phyloP scores from a whole-genome alignment of 2,113 vertebrate species.

The Dasypus novemcinctus region DNA sequence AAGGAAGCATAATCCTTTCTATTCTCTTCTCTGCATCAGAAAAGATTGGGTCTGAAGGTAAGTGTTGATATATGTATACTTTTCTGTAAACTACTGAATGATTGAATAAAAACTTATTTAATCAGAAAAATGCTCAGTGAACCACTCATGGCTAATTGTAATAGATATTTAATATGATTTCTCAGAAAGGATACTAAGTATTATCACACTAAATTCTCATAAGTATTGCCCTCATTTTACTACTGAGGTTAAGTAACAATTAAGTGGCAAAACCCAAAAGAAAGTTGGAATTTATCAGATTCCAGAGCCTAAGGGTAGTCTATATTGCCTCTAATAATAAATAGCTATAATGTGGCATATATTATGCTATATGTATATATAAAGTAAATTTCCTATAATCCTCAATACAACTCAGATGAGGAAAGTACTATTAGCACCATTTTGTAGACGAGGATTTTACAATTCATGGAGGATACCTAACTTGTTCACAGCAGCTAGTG shows the following conservation, averaged over 20 bases:
- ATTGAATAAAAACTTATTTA: constrained; percentile 1
- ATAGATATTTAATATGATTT: not conserved
- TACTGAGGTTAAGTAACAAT: constrained; percentile 23
- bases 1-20: not conserved
- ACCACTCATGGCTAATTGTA: not conserved
- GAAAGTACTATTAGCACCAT: not conserved
- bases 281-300: not conserved
- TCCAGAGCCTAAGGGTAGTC: not conserved
- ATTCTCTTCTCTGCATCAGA: not conserved
- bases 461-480: constrained; percentile 13
- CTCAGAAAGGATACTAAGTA: not conserved
- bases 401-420: not conserved
- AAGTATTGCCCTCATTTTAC: not conserved
- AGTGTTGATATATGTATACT: not conserved
- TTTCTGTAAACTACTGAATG: not conserved
- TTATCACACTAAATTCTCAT: not conserved
- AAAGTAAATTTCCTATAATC: not conserved
- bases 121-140: not conserved
- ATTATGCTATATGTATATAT: not conserved
- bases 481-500: not conserved
- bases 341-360: not conserved
- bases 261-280: not conserved
- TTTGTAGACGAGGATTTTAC: not conserved
- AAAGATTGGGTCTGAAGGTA: not conserved
- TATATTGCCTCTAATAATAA: not conserved